Evolutionary conservation across 2,113 vertebrate species (phyloP).

Genomic region (Sminthopsis crassicaudata): DNA sequence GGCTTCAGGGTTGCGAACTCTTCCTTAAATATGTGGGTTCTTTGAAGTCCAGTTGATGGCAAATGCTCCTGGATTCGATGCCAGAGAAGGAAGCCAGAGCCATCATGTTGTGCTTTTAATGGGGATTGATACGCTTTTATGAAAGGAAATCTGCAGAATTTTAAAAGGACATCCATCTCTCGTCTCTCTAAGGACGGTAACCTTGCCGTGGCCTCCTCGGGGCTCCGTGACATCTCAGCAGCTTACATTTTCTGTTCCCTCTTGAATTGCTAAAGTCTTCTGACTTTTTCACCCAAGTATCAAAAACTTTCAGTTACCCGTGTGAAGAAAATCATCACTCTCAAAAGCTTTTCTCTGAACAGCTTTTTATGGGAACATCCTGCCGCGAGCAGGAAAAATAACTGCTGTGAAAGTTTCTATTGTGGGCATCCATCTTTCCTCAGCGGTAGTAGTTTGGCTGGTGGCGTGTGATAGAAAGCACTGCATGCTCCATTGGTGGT

Average conservation of each 20-base stretch:
- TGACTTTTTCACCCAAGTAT: slow-evolving; percentile 68
- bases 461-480: slow-evolving; percentile 26
- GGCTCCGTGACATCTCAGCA: slow-evolving; percentile 8
- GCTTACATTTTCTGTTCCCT: slow-evolving; percentile 34
- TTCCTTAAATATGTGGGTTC: slow-evolving; percentile 71
- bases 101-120: slow-evolving; percentile 72
- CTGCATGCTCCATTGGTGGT: slow-evolving; percentile 48
- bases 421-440: slow-evolving; percentile 56
- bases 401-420: not conserved
- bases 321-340: slow-evolving; percentile 50
- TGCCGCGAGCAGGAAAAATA: slow-evolving; percentile 35
- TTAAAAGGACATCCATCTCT: slow-evolving; percentile 72
- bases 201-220: slow-evolving; percentile 46
- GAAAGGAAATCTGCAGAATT: slow-evolving; percentile 72
- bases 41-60: slow-evolving; percentile 77
- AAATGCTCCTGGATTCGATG: slow-evolving; percentile 67
- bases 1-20: slow-evolving; percentile 61
- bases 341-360: slow-evolving; percentile 29
- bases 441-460: slow-evolving; percentile 52
- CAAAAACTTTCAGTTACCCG: slow-evolving; percentile 50
- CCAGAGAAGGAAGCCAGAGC: slow-evolving; percentile 72
- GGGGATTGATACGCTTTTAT: slow-evolving; percentile 74
- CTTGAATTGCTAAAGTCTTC: slow-evolving; percentile 53
- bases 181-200: slow-evolving; percentile 70
- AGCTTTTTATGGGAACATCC: slow-evolving; percentile 44